Percentiles rank a stretch among this genome's conserved stretches.
Conservation (phyloP, 2,797 vertebrate species). For the Uromys caudimaculatus region DNA sequence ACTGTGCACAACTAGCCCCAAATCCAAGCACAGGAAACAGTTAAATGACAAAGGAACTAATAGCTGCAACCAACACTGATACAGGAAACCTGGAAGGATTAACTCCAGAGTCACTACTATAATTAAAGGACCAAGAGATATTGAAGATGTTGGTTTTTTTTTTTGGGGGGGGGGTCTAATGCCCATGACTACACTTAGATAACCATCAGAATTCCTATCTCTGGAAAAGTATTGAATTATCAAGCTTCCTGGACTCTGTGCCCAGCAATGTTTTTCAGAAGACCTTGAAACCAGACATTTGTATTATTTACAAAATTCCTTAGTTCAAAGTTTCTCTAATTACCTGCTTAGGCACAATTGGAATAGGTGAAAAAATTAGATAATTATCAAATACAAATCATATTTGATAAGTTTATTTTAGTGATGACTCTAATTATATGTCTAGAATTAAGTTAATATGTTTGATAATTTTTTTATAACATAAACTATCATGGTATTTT, state of each 20-base stretch:
- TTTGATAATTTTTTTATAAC: background rate
- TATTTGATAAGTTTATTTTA: background rate
- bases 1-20: background rate
- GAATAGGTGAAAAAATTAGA: background rate
- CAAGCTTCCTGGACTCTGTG: background rate
- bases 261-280: background rate
- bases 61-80: conserved; percentile 21
- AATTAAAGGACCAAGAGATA: conserved; percentile 45
- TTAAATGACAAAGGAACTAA: conserved; percentile 26
- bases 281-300: background rate
- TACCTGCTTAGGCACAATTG: background rate
- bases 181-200: background rate
- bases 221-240: background rate
- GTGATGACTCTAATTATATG: conserved; percentile 14
- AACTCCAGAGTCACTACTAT: conserved; percentile 8
- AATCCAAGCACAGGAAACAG: background rate
- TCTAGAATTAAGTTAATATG: background rate
- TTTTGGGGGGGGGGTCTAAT: background rate
- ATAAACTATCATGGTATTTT: background rate
- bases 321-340: conserved; percentile 43
- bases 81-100: conserved; percentile 20
- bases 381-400: background rate
- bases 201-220: background rate
- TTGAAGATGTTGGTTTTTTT: background rate
- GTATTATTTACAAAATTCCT: conserved; percentile 3